Evolutionary conservation across 92 coral and sea anemone species (phyloP).

Genomic region (Epizoanthus fatuus): DNA sequence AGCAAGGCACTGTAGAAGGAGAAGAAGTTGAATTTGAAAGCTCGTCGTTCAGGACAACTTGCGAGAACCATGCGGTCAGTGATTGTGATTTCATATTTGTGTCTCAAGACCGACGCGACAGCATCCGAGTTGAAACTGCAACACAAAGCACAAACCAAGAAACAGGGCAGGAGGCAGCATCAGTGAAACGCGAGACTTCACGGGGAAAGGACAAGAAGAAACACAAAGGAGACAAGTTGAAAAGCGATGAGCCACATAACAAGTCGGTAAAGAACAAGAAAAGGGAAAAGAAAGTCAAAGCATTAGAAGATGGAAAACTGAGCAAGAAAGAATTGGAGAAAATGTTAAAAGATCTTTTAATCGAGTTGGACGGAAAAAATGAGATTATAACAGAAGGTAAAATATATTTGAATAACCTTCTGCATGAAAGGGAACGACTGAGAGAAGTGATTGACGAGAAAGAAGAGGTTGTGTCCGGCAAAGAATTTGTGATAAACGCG

Average conservation of each 20-base stretch:
- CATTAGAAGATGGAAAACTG: constrained; percentile 17
- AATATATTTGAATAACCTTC: constrained; percentile 39
- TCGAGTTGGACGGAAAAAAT: constrained; percentile 70
- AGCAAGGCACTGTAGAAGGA: constrained; percentile 11
- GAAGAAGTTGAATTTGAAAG: neutral
- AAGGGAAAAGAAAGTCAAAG: constrained; percentile 18
- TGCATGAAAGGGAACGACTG: constrained; percentile 58
- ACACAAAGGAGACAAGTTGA: neutral
- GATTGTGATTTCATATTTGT: neutral
- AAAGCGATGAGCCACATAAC: constrained; percentile 1
- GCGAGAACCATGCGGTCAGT: neutral
- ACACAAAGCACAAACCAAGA: neutral
- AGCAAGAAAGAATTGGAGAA: constrained; percentile 71
- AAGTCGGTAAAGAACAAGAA: neutral
- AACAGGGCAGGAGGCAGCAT: neutral
- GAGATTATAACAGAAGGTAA: constrained; percentile 70
- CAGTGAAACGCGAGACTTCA: neutral
- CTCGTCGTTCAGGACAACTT: neutral
- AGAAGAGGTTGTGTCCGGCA: constrained; percentile 64
- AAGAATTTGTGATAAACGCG: constrained; percentile 62
- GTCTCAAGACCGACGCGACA: neutral
- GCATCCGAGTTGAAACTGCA: neutral
- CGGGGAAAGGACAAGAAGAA: neutral
- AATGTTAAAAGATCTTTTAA: constrained; percentile 54
- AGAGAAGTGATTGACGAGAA: constrained; percentile 67